Evolutionary conservation across 2,113 vertebrate species (phyloP).

Genomic region (Petaurus breviceps): DNA sequence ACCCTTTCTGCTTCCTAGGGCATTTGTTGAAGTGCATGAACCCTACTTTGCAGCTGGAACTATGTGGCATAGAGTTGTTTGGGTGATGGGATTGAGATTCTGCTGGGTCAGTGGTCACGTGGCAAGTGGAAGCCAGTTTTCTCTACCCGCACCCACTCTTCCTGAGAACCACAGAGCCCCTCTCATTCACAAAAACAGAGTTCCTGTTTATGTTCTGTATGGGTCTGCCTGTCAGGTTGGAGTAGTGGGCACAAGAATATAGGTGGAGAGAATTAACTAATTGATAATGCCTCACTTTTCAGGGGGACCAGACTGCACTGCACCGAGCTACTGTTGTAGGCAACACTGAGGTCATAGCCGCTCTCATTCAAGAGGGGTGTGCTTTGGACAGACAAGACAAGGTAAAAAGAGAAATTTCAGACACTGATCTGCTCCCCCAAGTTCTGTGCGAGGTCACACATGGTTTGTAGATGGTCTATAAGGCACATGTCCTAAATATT

Average conservation of each 20-base stretch:
- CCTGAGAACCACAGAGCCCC: neutral
- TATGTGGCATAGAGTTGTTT: neutral
- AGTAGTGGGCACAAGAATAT: neutral
- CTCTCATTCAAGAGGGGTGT: slow-evolving; percentile 94
- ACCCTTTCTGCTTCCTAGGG: neutral
- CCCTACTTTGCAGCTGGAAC: neutral
- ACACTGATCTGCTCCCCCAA: neutral
- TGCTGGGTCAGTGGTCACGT: neutral
- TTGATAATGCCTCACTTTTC: slow-evolving; percentile 52
- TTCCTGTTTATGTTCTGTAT: neutral
- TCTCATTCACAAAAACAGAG: neutral
- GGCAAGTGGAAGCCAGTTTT: neutral
- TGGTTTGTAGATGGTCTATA: neutral
- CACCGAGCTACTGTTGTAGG: slow-evolving; percentile 95
- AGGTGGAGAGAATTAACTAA: neutral
- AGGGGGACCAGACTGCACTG: slow-evolving; percentile 96
- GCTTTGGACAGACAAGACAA: slow-evolving; percentile 97
- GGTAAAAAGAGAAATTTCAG: slow-evolving; percentile 80
- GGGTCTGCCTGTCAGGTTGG: neutral
- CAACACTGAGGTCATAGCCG: slow-evolving; percentile 89
- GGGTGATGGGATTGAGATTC: neutral
- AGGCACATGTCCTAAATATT: too few species aligned
- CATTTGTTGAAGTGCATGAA: neutral
- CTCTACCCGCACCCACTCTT: neutral
- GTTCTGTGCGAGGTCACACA: neutral